A percentile compares a stretch with the other conserved stretches of the same genome.
These are phyloP conservation scores for Catocala sponsa DNA, from an alignment of 2,888 invertebrate genomes.

Conservation along the genomic window DNA sequence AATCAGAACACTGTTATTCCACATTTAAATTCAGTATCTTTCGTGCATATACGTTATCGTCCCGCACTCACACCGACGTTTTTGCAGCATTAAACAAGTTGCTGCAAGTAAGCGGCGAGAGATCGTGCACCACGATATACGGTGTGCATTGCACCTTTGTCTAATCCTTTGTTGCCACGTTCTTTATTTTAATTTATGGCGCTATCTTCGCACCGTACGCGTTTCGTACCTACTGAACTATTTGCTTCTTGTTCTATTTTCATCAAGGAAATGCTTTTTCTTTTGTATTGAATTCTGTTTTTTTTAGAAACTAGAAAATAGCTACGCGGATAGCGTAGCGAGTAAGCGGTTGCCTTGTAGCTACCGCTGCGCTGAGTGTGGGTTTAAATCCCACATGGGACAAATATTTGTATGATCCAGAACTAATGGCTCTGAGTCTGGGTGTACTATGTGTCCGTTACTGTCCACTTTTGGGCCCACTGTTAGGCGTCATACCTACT, in stretches of 20 bases:
- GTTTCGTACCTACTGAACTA: slow-evolving; percentile 24
- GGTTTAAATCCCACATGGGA: too few relatives aligned
- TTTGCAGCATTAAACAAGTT: slow-evolving; percentile 13
- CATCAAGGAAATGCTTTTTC: slow-evolving; percentile 17
- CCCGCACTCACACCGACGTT: slow-evolving; percentile 13
- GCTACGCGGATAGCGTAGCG: too few relatives aligned
- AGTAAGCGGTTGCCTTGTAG: too few relatives aligned
- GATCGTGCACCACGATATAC: slow-evolving; percentile 45
- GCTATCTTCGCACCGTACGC: slow-evolving; percentile 28
- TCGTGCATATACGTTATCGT: slow-evolving; percentile 12
- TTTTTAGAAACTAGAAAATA: background rate
- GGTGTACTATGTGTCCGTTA: too few relatives aligned
- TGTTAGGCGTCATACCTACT: too few relatives aligned
- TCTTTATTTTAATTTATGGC: slow-evolving; percentile 63
- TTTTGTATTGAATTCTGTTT: slow-evolving; percentile 9
- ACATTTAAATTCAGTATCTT: slow-evolving; percentile 9
- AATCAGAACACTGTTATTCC: slow-evolving; percentile 5
- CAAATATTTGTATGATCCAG: too few relatives aligned
- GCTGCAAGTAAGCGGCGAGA: slow-evolving; percentile 29
- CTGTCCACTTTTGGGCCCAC: too few relatives aligned
- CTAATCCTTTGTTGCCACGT: slow-evolving; percentile 61
- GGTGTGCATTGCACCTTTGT: slow-evolving; percentile 56
- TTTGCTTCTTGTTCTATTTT: slow-evolving; percentile 36
- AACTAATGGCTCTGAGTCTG: too few relatives aligned
- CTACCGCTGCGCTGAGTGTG: too few relatives aligned